Evolutionary conservation across 1,140 invertebrate species (phyloP), one percentile per base, ranked within the genome.

Genomic region (Ips typographus): DNA sequence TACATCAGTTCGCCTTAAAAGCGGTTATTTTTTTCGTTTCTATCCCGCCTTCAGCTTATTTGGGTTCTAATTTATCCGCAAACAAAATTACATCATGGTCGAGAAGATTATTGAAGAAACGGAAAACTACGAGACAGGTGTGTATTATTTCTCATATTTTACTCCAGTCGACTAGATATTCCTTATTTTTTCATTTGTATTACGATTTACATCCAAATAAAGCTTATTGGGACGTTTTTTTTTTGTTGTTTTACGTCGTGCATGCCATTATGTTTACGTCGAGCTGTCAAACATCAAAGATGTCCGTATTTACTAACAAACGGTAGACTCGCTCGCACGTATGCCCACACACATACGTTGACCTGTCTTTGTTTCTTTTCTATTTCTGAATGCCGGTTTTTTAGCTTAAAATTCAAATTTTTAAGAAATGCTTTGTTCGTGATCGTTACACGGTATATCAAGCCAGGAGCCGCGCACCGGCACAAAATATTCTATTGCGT

Each of bases 101-200:
- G 78, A 79, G 65, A 74, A 77, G 65, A 79, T 79, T 59, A 72
- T 78, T 53, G 78, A 79, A 71, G 78, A 79, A 75, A 68, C 73
- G 43, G 78, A 79, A 70, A 75, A 75, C 73, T 78, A 74, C 65
- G 76, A 77, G 63, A 67, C 74, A 62, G 76, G 76, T 77, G 65
- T 64, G 75, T 76, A 68, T 42, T 36, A 7, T 4, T 56, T 56
- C 39, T 22, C 22, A 22, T 22, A 22, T 22, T 22, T 22, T 22
- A 22, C 22, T 22, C 22, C 22, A 22, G 22, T 22, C 22, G 22
- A 22, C 22, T 22, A 22, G 22, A 22, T 22, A 22, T 22, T 22
- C 22, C 22, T 22, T 22, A 22, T 22, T 22, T 22, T 22, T 22
- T 22, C 22, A 22, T 22, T 22, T 22, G 22, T 22, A 0, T 22